Conservation (phyloP, 2,888 invertebrate genomes). For the Zaprionus obscuricornis region DNA sequence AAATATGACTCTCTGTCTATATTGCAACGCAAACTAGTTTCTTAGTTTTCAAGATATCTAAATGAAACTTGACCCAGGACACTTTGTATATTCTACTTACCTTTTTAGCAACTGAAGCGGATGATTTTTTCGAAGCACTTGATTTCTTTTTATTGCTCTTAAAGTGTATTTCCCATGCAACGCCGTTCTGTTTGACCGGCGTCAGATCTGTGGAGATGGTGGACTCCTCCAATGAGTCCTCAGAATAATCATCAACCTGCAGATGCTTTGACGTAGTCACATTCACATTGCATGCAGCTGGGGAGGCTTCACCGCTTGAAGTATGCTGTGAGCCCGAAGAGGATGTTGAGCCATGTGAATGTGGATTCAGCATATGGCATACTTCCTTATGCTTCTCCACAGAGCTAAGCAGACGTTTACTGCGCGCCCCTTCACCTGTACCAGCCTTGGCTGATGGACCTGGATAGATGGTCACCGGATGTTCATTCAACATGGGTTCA, state of each 20-base stretch:
- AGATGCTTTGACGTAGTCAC: slow-evolving; percentile 71
- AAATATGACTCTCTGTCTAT: no score
- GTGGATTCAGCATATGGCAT: slow-evolving; percentile 85
- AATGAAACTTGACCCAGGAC: no score
- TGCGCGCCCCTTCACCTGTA: slow-evolving; percentile 50
- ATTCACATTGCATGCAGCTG: slow-evolving; percentile 64
- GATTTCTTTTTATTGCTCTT: slow-evolving; percentile 83
- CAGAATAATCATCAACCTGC: slow-evolving; percentile 88
- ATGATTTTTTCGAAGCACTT: slow-evolving; percentile 40
- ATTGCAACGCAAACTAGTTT: no score
- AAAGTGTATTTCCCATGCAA: slow-evolving; percentile 94
- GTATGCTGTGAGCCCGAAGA: slow-evolving; percentile 66
- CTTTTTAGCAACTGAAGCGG: slow-evolving; percentile 34
- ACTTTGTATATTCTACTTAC: no score
- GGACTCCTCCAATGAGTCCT: slow-evolving; percentile 90
- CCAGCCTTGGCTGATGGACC: slow-evolving; percentile 81
- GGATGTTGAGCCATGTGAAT: slow-evolving; percentile 67
- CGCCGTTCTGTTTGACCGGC: slow-evolving; percentile 90
- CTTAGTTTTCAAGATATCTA: no score
- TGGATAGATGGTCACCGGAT: slow-evolving; percentile 88
- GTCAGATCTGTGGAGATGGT: slow-evolving; percentile 84
- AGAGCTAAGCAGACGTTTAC: slow-evolving; percentile 84
- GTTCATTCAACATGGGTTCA: slow-evolving; percentile 85
- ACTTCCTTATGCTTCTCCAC: slow-evolving; percentile 92
- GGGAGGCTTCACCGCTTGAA: slow-evolving; percentile 69